phyloP scores from a whole-genome alignment of 2,888 invertebrate genomes.

The Seira ritae region DNA sequence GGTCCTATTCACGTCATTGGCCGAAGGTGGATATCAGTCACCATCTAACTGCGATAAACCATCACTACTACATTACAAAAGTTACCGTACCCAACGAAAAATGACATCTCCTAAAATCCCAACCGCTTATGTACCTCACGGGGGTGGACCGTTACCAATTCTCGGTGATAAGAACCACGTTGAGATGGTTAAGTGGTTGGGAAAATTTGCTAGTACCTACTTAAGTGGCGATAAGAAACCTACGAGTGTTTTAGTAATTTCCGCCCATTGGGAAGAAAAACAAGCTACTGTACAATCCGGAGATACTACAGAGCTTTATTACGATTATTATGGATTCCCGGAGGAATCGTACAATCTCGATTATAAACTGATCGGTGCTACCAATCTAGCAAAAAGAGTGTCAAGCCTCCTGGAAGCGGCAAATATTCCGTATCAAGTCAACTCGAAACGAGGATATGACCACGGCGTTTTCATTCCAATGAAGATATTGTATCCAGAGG shows the following conservation, averaged over 20 bases:
- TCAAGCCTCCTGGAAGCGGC: constrained; percentile 27
- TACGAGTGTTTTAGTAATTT: constrained; percentile 53
- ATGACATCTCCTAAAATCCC: constrained; percentile 31
- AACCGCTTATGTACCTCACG: constrained; percentile 35
- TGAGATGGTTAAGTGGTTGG: constrained; percentile 57
- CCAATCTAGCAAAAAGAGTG: constrained; percentile 43
- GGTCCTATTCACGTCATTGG: constrained; percentile 5
- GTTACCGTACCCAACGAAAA: background rate
- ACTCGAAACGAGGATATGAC: constrained; percentile 62
- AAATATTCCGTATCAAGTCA: constrained; percentile 43
- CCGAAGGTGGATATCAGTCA: background rate
- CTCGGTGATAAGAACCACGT: constrained; percentile 57
- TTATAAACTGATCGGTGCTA: constrained; percentile 51
- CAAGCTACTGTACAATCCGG: constrained; percentile 56
- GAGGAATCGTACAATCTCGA: constrained; percentile 58
- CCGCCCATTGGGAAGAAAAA: constrained; percentile 67
- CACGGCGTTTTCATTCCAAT: constrained; percentile 69
- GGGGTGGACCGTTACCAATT: constrained; percentile 61
- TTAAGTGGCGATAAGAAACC: constrained; percentile 55
- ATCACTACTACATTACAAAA: background rate
- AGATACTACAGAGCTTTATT: constrained; percentile 49
- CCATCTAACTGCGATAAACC: background rate
- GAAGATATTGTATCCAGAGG: constrained; percentile 58
- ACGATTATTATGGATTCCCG: constrained; percentile 67
- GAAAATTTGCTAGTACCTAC: constrained; percentile 45